Evolutionary conservation across 2,113 vertebrate genomes (phyloP).

Genomic region (Hucho hucho): DNA sequence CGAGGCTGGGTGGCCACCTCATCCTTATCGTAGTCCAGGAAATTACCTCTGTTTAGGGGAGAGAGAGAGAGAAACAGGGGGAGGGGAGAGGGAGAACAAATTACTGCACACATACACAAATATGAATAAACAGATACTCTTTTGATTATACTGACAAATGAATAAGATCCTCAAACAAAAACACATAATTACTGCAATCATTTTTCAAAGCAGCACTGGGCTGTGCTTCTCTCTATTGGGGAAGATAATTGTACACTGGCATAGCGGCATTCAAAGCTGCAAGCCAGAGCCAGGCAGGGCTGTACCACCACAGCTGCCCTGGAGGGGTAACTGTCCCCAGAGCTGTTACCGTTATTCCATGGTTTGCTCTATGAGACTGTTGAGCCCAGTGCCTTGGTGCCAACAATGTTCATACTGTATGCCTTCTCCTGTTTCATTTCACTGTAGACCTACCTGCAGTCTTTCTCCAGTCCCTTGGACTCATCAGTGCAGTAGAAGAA

Average conservation of each 20-base stretch:
- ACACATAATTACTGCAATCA: background rate
- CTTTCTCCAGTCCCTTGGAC: slow-evolving; percentile 91
- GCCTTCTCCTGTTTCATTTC: background rate
- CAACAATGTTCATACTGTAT: background rate
- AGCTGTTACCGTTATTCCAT: background rate
- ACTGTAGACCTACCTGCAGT: slow-evolving; percentile 84
- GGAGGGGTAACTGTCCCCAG: slow-evolving; percentile 3
- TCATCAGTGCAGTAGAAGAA: slow-evolving; percentile 97
- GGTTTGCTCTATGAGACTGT: background rate
- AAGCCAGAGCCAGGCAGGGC: background rate
- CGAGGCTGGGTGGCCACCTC: slow-evolving; percentile 86
- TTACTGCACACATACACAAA: background rate
- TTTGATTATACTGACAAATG: background rate
- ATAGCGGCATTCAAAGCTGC: background rate
- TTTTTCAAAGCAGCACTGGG: background rate
- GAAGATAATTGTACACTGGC: background rate
- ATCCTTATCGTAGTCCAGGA: slow-evolving; percentile 89
- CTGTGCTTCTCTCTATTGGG: background rate
- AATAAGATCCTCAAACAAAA: background rate
- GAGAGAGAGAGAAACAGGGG: background rate
- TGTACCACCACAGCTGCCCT: slow-evolving; percentile 4
- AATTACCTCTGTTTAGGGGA: slow-evolving; percentile 81
- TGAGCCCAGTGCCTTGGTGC: too few species aligned
- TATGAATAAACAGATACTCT: background rate
- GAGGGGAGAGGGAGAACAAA: background rate